Base-by-base conservation (phyloP, 2,113 vertebrate genomes). In the Asarcornis scutulata region DNA sequence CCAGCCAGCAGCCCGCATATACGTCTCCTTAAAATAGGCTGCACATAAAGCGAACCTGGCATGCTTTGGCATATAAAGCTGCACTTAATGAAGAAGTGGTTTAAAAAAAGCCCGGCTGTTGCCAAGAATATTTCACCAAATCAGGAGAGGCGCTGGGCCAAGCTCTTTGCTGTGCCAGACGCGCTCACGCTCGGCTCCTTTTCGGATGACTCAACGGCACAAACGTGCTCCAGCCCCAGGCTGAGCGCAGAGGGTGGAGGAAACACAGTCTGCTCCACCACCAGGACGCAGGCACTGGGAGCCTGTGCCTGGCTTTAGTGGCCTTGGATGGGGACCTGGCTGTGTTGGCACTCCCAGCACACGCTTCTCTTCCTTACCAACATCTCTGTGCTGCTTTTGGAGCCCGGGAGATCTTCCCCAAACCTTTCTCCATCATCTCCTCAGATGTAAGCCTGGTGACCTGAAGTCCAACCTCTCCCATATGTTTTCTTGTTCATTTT, bases 121-220 rank as follows among this genome's bases (percentile, higher is more conserved):
- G 95, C 96, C 95, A 97, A 95, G 84, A 97, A 86, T 77, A 88
- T 95, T 95, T 97, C 94, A 93, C 94, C 97, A 96, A 90, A 96
- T 77, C 76, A 8, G 22, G 82, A 53, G 2, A 52, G 89, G 92
- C 78, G 2, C 15, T 23, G 11, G 34, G 93, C 89, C 91, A 95
- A 84, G 88, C 80, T 76, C 80, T 48, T 79, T 4, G 22, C 76
- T 73, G 78, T 69, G 92, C 92, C 96, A 95, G 86, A 91, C 63
- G 63, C 36, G 29, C 63, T 26, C 42, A 48, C 1, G 1, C 78
- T 58, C 40, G 84, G 62, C n/a, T 94, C 75, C 72, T 58, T 63
- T 78, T 87, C 82, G 1, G 17, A 66, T 66, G 21, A 91, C 26
- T 96, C 86, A 86, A 44, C 34, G 4, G 4, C 42, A 86, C 74